Evolutionary conservation across 2,113 vertebrate genomes (phyloP).

Genomic region (Tetrao urogallus): DNA sequence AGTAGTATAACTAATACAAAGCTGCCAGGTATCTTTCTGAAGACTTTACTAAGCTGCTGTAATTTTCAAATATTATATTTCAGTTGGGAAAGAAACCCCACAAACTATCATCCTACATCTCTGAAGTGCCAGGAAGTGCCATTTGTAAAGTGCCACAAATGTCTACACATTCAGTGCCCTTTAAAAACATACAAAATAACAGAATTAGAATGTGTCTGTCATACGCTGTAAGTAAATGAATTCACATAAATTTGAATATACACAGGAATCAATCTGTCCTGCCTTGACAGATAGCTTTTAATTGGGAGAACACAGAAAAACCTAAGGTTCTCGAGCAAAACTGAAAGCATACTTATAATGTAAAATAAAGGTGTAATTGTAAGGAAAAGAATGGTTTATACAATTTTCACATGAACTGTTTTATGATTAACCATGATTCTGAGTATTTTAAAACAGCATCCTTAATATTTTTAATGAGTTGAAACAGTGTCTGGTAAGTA

Average conservation of each 20-base stretch:
- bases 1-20: neutral
- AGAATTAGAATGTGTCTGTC: conserved; percentile 14
- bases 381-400: neutral
- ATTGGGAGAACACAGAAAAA: conserved; percentile 21
- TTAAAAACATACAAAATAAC: conserved; percentile 26
- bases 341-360: neutral
- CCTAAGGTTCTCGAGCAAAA: neutral
- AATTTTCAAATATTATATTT: neutral
- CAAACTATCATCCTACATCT: conserved; percentile 20
- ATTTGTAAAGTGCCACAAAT: conserved; percentile 45
- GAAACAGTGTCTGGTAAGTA: conserved; percentile 27
- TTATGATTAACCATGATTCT: neutral
- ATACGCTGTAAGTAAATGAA: conserved; percentile 24
- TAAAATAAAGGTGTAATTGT: neutral
- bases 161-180: conserved; percentile 14
- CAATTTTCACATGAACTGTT: neutral
- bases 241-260: conserved; percentile 33
- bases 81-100: conserved; percentile 8
- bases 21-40: neutral
- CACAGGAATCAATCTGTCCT: conserved; percentile 38
- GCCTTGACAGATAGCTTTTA: conserved; percentile 31
- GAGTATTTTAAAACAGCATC: neutral
- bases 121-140: conserved; percentile 24
- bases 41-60: neutral
- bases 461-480: neutral